Conservation (phyloP, 2,797 vertebrate genomes). For the Manis javanica region DNA sequence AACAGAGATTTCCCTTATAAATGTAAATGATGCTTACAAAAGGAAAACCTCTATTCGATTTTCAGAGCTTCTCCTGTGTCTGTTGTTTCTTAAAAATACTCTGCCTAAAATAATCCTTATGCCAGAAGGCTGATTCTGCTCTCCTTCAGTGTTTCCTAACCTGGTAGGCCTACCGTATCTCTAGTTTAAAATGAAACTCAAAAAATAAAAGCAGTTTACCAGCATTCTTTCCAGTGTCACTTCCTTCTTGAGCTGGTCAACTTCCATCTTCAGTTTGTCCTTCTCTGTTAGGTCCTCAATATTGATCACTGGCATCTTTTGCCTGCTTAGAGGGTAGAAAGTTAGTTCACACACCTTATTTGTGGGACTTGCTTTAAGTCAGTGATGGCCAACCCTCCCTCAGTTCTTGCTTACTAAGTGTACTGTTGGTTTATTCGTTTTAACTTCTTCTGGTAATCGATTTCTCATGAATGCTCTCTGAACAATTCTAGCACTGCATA, state of each 20-base stretch:
- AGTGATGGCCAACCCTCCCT: not conserved
- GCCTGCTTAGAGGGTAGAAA: not conserved
- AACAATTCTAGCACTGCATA: constrained; percentile 82
- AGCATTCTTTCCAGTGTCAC: constrained; percentile 93
- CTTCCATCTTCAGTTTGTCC: constrained; percentile 95
- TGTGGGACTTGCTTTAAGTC: not conserved
- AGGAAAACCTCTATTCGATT: not conserved
- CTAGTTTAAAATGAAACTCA: not conserved
- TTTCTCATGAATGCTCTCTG: constrained; percentile 38
- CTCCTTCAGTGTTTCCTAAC: not conserved
- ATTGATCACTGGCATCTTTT: constrained; percentile 94
- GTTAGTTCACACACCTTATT: not conserved
- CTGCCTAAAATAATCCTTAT: not conserved
- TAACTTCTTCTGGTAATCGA: constrained; percentile 38
- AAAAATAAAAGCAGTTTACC: constrained; percentile 87
- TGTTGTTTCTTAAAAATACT: not conserved
- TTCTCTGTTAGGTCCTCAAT: constrained; percentile 95
- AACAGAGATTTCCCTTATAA: not conserved
- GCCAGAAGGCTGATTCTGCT: not conserved
- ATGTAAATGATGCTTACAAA: not conserved
- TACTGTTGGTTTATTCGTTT: constrained; percentile 4
- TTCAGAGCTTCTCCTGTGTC: not conserved
- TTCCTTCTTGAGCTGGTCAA: constrained; percentile 94
- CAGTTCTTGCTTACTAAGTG: constrained; percentile 36
- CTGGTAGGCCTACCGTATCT: not conserved